These are phyloP conservation scores for Spheniscus mendiculus DNA, from an alignment of 2,113 vertebrate genomes.

Conservation along the genomic window DNA sequence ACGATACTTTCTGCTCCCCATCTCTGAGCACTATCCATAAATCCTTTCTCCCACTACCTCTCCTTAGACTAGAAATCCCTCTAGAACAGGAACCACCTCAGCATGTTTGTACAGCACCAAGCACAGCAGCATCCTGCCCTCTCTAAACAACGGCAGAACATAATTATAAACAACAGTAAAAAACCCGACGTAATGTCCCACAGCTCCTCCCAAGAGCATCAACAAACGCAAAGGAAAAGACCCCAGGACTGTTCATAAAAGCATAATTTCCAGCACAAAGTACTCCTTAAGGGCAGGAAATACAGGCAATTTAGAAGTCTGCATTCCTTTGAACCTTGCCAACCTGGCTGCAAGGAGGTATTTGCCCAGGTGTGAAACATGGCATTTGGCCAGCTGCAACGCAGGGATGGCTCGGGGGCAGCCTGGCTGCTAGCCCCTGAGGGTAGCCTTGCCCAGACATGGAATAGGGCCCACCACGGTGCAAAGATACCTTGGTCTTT, in stretches of 20 bases:
- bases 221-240: not conserved
- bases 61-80: not conserved
- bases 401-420: rapidly evolving
- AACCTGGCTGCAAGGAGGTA: not conserved
- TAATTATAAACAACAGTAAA: not conserved
- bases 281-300: not conserved
- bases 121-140: rapidly evolving
- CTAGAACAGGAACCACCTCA: not conserved
- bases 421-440: not conserved
- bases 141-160: rapidly evolving
- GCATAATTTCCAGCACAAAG: not conserved
- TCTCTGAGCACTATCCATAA: not conserved
- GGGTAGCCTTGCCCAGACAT: not conserved
- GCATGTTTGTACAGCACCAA: not conserved
- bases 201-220: not conserved
- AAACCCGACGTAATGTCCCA: rapidly evolving
- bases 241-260: not conserved
- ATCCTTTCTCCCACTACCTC: not conserved
- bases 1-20: not conserved
- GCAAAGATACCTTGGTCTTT: not conserved
- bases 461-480: not conserved
- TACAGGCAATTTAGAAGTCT: not conserved
- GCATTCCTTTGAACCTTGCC: not conserved
- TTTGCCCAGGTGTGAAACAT: not conserved
- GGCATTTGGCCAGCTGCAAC: rapidly evolving